Base-by-base conservation (phyloP, 2,797 vertebrate genomes). In the Semotilus atromaculatus region DNA sequence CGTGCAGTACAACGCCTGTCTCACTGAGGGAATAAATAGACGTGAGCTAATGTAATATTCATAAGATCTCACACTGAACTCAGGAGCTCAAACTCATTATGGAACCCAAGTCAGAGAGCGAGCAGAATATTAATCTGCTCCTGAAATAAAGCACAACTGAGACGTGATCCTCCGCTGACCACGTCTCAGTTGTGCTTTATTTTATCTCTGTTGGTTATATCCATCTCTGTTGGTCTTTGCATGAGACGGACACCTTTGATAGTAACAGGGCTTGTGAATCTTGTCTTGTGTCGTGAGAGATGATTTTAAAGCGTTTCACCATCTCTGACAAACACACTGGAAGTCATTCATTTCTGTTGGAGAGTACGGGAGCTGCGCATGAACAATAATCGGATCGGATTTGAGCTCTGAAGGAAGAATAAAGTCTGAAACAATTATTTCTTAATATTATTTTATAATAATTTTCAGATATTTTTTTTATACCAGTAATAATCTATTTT, bases 71-170 rank as follows among this genome's bases (percentile, higher is more conserved):
- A 93, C 90, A 91, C 93, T 93, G 92, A 92, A 92, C 91, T 93
- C 91, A 92, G 92, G 92, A 92, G 89, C 91, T 86, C 60, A 45
- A 88, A 85, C 1, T 90, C 91, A 91, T 93, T 94, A 94, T 93
- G 93, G 93, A 95, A 95, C 94, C 91, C 89, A 94, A 94, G 92
- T 91, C 91, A 94, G 93, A 94, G 91, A 86, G 90, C 90, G 92
- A 91, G 89, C 91, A 91, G 93, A 92, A 95, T 95, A 95, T 93
- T 92, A 94, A 93, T 93, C 92, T 86, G 64, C 66, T 83, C 70
- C 72, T 60, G 72, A 31, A 51, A 51, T 51, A 31, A 51, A 51
- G 26, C 26, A 51, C 8, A 10, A 31, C 51, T 7, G 71, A 34
- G 26, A 21, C 2, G 6, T 7, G 58, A n/a, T n/a, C n/a, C n/a